Base-by-base conservation (phyloP, 1,140 invertebrate genomes). In the Drosophila subobscura region DNA sequence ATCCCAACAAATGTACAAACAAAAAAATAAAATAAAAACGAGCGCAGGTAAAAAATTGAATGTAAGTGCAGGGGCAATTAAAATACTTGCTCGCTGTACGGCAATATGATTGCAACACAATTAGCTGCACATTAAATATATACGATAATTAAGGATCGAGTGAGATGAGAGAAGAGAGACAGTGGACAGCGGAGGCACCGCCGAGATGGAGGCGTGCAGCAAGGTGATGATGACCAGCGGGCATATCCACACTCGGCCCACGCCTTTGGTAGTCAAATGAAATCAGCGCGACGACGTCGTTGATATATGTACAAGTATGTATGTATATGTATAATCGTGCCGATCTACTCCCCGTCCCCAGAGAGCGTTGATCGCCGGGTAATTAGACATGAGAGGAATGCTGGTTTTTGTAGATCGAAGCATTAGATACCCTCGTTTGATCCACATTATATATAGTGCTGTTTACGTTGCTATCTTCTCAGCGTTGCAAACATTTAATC, bases 101-200 rank as follows among this genome's bases (percentile, higher is more conserved):
- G 55, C 55, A 57, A 76, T 77, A 81, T 84, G 74, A 90, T 85
- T 89, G 89, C 89, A 86, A 75, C 65, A 90, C 84, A 89, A 90
- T 90, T 90, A 90, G 89, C 84, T 90, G 89, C 80, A 90, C 89
- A 90, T 90, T 90, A 90, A 90, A 89, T 83, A 66, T 72, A 79
- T 77, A 80, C 81, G 72, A 77, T 90, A 90, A 90, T 90, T 90
- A 90, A 88, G 78, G 73, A 79, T 23, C 12, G 25, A 10, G 4
- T 5, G 20, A 12, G 27, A 27, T 64, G 52, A 57, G 57, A 72
- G 29, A 22, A 8, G 41, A 27, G 41, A 23, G n/a, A 33, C 29
- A 14, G 46, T 7, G 14, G 23, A 16, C 14, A 23, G 6, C 14
- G 41, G 29, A 8, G 20, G 54, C 33, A 16, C 8, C 10, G 29